A percentile compares a stretch with the other conserved stretches of the same genome.
phyloP scores from a whole-genome alignment of 2,888 invertebrate genomes.

The Philonicus albiceps region DNA sequence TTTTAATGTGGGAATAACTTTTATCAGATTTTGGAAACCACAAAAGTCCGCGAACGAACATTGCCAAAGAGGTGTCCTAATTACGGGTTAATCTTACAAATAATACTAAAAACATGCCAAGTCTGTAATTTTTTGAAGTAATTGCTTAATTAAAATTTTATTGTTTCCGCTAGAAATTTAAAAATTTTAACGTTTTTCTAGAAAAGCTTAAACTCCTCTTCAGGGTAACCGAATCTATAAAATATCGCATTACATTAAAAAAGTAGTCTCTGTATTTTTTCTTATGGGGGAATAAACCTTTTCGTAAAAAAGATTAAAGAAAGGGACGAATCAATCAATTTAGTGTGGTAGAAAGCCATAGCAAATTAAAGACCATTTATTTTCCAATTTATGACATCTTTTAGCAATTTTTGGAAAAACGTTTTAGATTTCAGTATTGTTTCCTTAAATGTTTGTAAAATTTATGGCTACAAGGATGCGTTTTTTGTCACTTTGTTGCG shows the following conservation, averaged over 20 bases:
- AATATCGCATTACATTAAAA: neutral
- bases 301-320: neutral
- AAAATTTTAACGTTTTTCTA: neutral
- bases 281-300: neutral
- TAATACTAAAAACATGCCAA: neutral
- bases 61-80: neutral
- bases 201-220: neutral
- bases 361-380: conserved; percentile 25
- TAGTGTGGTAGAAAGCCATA: neutral
- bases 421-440: neutral
- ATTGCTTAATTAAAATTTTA: neutral
- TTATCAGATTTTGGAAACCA: conserved; percentile 24
- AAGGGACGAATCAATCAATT: neutral
- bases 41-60: neutral
- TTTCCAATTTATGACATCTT: conserved; percentile 21
- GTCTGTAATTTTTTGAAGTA: neutral
- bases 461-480: conserved; percentile 15
- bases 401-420: neutral
- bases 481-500: conserved; percentile 1
- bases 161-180: neutral
- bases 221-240: neutral
- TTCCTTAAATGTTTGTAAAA: neutral
- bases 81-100: neutral
- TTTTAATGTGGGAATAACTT: conserved; percentile 6
- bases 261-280: neutral